Evolutionary conservation across 2,888 invertebrate species (phyloP).

Genomic region (Microdon myrmicae): DNA sequence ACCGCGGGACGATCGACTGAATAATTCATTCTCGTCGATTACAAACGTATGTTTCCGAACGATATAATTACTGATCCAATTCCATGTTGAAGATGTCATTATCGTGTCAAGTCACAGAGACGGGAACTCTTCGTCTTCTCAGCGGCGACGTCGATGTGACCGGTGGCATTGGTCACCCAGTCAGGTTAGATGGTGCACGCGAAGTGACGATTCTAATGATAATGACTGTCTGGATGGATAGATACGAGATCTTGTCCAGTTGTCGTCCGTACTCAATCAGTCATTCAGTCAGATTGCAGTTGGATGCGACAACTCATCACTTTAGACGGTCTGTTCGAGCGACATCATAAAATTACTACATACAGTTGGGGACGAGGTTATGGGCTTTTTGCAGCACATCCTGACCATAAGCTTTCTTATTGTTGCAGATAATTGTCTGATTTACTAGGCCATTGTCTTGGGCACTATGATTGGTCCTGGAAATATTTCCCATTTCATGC

Average conservation of each 20-base stretch:
- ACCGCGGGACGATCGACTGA: slow-evolving; percentile 22
- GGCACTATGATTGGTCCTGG: slow-evolving; percentile 27
- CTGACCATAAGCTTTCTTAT: slow-evolving; percentile 1
- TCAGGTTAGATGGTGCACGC: slow-evolving; percentile 18
- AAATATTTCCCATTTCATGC: slow-evolving; percentile 44
- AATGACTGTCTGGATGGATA: slow-evolving; percentile 32
- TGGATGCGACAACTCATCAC: slow-evolving; percentile 39
- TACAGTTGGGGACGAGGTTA: no score
- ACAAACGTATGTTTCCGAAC: slow-evolving; percentile 18
- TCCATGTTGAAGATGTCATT: slow-evolving; percentile 53
- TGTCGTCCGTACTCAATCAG: slow-evolving; percentile 7
- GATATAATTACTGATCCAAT: slow-evolving; percentile 52
- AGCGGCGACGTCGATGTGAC: slow-evolving; percentile 21
- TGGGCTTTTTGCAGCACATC: not conserved
- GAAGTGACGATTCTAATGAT: slow-evolving; percentile 46
- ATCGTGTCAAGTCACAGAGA: slow-evolving; percentile 45
- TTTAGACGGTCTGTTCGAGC: slow-evolving; percentile 19
- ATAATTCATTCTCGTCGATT: slow-evolving; percentile 39
- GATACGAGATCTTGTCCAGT: slow-evolving; percentile 29
- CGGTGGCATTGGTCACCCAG: slow-evolving; percentile 30
- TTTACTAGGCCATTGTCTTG: slow-evolving; percentile 41
- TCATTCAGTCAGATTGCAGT: slow-evolving; percentile 17
- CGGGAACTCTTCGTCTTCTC: slow-evolving; percentile 42
- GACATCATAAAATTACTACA: slow-evolving; percentile 44
- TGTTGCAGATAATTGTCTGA: slow-evolving; percentile 42